These are phyloP conservation scores for Eupithecia vulgata DNA, from an alignment of 2,888 invertebrate species.

Conservation along the genomic window DNA sequence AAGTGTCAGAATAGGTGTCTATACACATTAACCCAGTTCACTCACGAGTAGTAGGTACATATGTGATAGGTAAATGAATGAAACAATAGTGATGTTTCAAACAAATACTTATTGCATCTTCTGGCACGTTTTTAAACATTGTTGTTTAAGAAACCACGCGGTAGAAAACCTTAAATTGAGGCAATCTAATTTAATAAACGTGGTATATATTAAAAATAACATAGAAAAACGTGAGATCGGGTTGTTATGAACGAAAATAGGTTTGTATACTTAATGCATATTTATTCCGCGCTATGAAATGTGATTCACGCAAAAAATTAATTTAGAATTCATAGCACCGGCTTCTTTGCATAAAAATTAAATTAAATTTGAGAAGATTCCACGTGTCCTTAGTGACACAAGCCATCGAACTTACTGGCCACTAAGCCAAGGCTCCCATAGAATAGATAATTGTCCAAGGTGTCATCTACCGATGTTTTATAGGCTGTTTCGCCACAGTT, in stretches of 20 bases:
- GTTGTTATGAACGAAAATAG: neutral
- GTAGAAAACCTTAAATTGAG: neutral
- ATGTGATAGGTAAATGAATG: conserved; percentile 6
- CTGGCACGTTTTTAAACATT: neutral
- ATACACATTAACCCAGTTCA: conserved; percentile 38
- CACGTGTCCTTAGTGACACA: conserved; percentile 23
- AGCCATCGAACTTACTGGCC: conserved; percentile 39
- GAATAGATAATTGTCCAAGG: conserved; percentile 18
- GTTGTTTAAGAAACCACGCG: neutral
- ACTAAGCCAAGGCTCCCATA: conserved; percentile 32
- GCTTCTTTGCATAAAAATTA: neutral
- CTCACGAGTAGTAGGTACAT: neutral
- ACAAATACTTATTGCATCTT: neutral
- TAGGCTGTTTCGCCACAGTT: conserved; percentile 52
- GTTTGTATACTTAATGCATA: neutral
- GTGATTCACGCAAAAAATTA: neutral
- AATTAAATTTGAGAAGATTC: neutral
- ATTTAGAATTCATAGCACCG: neutral
- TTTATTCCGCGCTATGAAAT: neutral
- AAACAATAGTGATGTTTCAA: conserved; percentile 6
- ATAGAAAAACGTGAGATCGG: neutral
- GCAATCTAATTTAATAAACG: neutral
- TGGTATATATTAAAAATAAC: neutral
- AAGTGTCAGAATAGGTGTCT: conserved; percentile 40
- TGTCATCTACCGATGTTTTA: conserved; percentile 52